These are phyloP conservation scores for Neodiprion virginianus DNA, from an alignment of 1,140 invertebrate species.

Conservation along the genomic window DNA sequence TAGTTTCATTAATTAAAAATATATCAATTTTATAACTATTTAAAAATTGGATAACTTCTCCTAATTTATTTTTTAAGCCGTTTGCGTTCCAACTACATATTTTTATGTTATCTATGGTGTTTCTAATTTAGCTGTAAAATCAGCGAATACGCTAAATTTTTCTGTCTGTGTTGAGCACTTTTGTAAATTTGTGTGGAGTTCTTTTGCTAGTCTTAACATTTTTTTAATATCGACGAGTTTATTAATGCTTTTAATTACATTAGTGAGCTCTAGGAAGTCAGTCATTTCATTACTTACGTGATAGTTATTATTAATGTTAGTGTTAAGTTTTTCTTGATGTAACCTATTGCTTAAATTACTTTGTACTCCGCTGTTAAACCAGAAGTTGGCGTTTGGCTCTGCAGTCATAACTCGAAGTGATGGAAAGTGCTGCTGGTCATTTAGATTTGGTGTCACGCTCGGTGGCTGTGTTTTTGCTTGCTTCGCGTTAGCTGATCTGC, in stretches of 20 bases:
- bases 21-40: constrained; percentile 31
- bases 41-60: constrained; percentile 35
- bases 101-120: constrained; percentile 24
- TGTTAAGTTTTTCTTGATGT: background rate
- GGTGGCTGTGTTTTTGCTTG: constrained; percentile 11
- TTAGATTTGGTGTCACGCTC: background rate
- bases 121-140: constrained; percentile 30
- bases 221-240: constrained; percentile 23
- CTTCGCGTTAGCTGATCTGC: background rate
- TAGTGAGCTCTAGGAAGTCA: constrained; percentile 13
- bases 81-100: constrained; percentile 41
- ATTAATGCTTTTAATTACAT: constrained; percentile 28
- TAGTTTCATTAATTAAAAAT: constrained; percentile 37
- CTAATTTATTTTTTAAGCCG: constrained; percentile 31
- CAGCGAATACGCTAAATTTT: constrained; percentile 30
- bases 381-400: constrained; percentile 25
- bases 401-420: background rate
- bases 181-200: constrained; percentile 20
- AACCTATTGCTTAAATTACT: too few relatives aligned
- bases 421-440: constrained; percentile 14
- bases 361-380: background rate
- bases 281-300: constrained; percentile 4
- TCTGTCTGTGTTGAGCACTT: constrained; percentile 29
- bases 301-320: background rate
- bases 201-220: constrained; percentile 29